Base-by-base conservation (phyloP, 2,797 vertebrate genomes). In the Oreortyx pictus region DNA sequence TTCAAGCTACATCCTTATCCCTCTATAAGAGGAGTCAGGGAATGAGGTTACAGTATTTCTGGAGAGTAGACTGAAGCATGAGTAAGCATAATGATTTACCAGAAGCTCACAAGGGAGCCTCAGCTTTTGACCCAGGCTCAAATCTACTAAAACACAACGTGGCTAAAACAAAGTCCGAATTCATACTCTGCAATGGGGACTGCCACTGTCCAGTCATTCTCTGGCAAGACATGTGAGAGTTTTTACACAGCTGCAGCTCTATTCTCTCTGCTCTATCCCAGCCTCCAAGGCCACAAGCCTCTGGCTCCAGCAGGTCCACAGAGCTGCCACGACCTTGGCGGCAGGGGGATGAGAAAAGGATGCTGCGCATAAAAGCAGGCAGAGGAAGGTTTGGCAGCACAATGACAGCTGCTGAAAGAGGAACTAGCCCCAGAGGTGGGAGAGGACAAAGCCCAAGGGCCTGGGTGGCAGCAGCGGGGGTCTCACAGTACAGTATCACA, bases 221-320 rank as follows among this genome's bases (percentile, higher is more conserved):
- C 80, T 8, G 1, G 27, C 0, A 0, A 90, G n/a, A 4, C 20
- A 49, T 20, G 1, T 6, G 7, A 52, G 59, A 5, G 35, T 61
- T 83, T 41, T 29, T 6, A 22, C 2, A 11, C 57, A 0, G 0
- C 50, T 20, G 44, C 59, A 83, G 77, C 59, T 74, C 37, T 35
- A 15, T 35, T 31, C 71, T 33, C 22, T 31, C 56, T 73, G 54
- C 59, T 59, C 11, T 29, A n/a, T 20, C 14, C 10, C 14, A 16
- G 71, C 9, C 39, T 23, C 54, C 0, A 0, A 31, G 43, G 62
- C n/a, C 0, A 2, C 0, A 1, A 80, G n/a, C 37, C 29, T 18
- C 41, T 8, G 41, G 52, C 15, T 64, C 18, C 11, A 9, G 19
- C 25, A 47, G 7, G 15, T 23, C 2, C 6, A 27, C 46, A 37